Evolutionary conservation across 1,140 invertebrate genomes (phyloP).

Genomic region (Atta colombica): DNA sequence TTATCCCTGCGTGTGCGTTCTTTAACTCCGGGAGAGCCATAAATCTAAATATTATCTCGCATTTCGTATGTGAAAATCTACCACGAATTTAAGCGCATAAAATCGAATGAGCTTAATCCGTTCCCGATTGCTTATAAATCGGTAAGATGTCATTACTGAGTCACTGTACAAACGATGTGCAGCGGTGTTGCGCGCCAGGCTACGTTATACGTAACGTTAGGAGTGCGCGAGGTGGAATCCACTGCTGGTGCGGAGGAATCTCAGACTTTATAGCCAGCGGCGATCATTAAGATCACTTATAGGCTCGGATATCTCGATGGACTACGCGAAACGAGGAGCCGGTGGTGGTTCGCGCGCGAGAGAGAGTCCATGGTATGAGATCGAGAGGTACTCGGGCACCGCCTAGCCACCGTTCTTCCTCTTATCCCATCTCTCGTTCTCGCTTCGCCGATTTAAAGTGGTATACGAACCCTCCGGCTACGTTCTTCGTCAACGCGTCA

Average conservation of each 20-base stretch:
- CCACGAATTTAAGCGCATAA: slow-evolving; percentile 1
- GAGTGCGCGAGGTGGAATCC: slow-evolving; percentile 47
- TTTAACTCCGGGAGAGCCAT: background rate
- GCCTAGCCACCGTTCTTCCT: slow-evolving; percentile 52
- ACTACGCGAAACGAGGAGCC: slow-evolving; percentile 48
- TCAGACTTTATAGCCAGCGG: slow-evolving; percentile 61
- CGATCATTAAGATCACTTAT: slow-evolving; percentile 70
- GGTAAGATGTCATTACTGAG: slow-evolving; percentile 34
- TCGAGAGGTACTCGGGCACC: slow-evolving; percentile 22
- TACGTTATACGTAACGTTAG: slow-evolving; percentile 26
- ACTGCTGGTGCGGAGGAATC: slow-evolving; percentile 50
- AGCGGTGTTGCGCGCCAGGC: too few species aligned
- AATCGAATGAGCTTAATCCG: background rate
- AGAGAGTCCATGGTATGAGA: slow-evolving; percentile 29
- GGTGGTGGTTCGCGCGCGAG: slow-evolving; percentile 12
- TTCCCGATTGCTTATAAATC: slow-evolving; percentile 2
- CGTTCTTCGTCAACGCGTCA: slow-evolving; percentile 44
- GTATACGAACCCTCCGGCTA: slow-evolving; percentile 40
- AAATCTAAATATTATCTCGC: slow-evolving; percentile 29
- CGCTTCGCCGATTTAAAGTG: slow-evolving; percentile 55
- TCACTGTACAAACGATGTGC: slow-evolving; percentile 20
- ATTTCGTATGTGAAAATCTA: slow-evolving; percentile 13
- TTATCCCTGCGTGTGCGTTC: slow-evolving; percentile 32
- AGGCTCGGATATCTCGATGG: slow-evolving; percentile 64
- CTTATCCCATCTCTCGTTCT: background rate